A percentile compares a stretch with the other conserved stretches of the same genome.
Evolutionary conservation across 53 echinoderm and acorn worm genomes (phyloP).

Genomic region (Crossaster papposus): DNA sequence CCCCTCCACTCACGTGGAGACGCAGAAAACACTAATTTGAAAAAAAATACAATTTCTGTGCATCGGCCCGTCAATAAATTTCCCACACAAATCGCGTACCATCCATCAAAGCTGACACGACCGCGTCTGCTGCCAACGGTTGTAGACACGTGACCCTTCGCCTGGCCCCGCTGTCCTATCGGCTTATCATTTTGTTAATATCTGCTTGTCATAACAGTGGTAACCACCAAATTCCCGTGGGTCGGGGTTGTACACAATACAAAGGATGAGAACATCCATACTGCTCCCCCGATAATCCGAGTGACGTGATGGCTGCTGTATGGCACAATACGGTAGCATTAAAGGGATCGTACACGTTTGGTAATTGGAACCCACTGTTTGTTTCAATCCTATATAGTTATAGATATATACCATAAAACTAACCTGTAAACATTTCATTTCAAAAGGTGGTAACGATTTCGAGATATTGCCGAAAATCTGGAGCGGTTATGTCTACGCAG

Average conservation of each 20-base stretch:
- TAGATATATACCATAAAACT: too few relatives aligned
- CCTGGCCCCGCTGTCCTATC: neutral
- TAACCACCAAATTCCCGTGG: conserved; percentile 6
- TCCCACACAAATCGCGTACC: neutral
- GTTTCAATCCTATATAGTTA: too few relatives aligned
- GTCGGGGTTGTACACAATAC: neutral
- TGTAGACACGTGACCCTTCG: conserved; percentile 1
- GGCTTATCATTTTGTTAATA: conserved; percentile 26
- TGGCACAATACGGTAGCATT: neutral
- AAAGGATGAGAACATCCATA: conserved; percentile 19
- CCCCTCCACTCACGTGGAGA: neutral
- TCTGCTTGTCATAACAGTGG: conserved; percentile 34
- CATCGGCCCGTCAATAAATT: neutral
- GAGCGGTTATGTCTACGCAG: too few relatives aligned
- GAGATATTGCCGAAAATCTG: too few relatives aligned
- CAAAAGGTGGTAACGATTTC: too few relatives aligned
- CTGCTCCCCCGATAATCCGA: neutral
- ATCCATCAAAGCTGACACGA: neutral
- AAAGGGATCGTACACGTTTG: neutral
- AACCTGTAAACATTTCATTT: too few relatives aligned
- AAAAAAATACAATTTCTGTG: neutral
- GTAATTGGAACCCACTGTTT: too few relatives aligned
- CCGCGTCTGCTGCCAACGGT: neutral
- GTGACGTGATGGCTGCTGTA: neutral
- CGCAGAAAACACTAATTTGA: neutral